Evolutionary conservation across 2,888 invertebrate species (phyloP).

Genomic region (Eurois occulta): DNA sequence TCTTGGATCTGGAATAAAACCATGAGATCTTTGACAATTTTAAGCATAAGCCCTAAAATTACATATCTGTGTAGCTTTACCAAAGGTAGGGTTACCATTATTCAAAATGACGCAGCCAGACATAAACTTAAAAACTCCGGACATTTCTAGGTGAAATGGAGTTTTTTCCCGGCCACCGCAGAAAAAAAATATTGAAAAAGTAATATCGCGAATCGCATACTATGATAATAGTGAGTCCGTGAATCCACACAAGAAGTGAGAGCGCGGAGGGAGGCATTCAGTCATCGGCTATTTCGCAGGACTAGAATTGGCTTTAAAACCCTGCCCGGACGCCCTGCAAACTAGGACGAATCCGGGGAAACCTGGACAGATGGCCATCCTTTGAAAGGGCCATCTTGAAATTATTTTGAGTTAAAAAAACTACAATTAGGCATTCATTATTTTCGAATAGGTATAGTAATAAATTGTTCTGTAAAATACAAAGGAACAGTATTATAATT

Average conservation of each 20-base stretch:
- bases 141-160: not conserved
- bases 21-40: not conserved
- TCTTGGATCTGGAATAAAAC: slow-evolving; percentile 85
- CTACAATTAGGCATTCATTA: not conserved
- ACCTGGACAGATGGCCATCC: too few relatives aligned
- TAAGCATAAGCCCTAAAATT: not conserved
- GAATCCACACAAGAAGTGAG: not conserved
- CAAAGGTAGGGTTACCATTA: not conserved
- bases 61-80: not conserved
- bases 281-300: not conserved
- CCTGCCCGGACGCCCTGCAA: not conserved
- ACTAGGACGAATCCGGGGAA: too few relatives aligned
- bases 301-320: not conserved
- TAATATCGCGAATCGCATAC: not conserved
- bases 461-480: not conserved
- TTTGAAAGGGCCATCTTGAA: too few relatives aligned
- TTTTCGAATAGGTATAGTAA: not conserved
- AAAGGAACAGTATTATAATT: not conserved
- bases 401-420: too few relatives aligned
- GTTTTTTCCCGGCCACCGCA: too few relatives aligned
- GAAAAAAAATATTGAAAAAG: not conserved
- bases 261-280: not conserved
- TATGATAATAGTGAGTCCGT: not conserved
- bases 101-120: not conserved
- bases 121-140: not conserved